phyloP scores from a whole-genome alignment of 2,113 vertebrate species.

The Tragelaphus strepsiceros region DNA sequence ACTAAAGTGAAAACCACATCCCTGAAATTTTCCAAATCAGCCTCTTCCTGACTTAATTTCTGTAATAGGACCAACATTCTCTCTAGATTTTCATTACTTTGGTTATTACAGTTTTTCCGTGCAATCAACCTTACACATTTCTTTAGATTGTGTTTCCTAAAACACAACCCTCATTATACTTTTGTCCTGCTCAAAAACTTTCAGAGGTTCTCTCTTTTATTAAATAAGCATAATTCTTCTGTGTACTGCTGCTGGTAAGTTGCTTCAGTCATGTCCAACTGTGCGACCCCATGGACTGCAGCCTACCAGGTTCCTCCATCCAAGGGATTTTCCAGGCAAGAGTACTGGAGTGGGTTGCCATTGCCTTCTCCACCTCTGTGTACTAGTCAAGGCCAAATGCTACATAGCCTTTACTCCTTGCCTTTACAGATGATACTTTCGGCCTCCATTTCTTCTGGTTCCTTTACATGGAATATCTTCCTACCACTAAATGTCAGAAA shows the following conservation, averaged over 20 bases:
- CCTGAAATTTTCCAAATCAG: neutral
- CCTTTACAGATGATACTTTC: neutral
- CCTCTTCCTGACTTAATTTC: neutral
- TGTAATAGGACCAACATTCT: neutral
- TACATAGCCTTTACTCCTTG: neutral
- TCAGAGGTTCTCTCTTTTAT: neutral
- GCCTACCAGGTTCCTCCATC: no score
- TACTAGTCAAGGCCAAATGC: neutral
- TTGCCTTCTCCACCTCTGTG: neutral
- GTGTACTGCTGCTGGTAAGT: neutral
- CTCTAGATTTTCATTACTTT: neutral
- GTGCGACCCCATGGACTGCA: no score
- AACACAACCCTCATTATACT: neutral
- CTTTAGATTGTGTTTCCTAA: neutral
- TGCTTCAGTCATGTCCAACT: no score
- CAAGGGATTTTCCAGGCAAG: no score
- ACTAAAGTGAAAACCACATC: conserved; percentile 16
- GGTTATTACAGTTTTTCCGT: neutral
- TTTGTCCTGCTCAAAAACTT: neutral
- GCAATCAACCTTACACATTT: neutral
- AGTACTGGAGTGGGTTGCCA: no score
- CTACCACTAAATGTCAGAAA: neutral
- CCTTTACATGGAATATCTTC: neutral
- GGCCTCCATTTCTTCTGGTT: neutral
- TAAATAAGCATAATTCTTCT: neutral